phyloP scores from a whole-genome alignment of 2,888 invertebrate species.

The Pharmacophagus antenor region DNA sequence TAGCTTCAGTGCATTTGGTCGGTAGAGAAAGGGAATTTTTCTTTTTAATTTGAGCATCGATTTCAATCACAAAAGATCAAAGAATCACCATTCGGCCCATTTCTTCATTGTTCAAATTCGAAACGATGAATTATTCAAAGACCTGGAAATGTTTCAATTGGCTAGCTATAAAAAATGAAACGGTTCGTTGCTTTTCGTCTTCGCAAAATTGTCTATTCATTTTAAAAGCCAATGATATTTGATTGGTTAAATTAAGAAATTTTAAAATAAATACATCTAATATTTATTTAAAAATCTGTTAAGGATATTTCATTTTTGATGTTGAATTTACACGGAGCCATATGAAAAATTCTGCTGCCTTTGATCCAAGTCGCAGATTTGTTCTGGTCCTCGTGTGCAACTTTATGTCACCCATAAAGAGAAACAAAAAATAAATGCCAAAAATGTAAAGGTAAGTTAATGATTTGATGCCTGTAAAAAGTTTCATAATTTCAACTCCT shows the following conservation, averaged over 20 bases:
- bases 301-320: no score
- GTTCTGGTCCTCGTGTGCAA: no score
- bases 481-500: conserved; percentile 5
- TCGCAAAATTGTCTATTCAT: conserved; percentile 77
- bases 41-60: conserved; percentile 82
- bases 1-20: conserved; percentile 78
- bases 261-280: not conserved
- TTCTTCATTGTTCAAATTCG: conserved; percentile 79
- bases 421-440: no score
- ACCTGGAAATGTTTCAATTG: conserved; percentile 81
- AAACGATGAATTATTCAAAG: conserved; percentile 81
- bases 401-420: no score
- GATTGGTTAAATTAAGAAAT: conserved; percentile 46
- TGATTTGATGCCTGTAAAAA: not conserved
- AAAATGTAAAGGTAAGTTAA: not conserved
- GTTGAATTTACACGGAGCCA: no score
- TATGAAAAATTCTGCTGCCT: no score
- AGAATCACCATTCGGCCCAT: conserved; percentile 79
- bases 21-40: conserved; percentile 69
- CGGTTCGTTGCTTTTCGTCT: conserved; percentile 79
- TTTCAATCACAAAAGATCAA: conserved; percentile 82
- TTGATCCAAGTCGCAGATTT: no score
- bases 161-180: conserved; percentile 80
- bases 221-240: conserved; percentile 64
- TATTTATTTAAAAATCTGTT: no score